Base-by-base conservation (phyloP, 2,113 vertebrate species). In the pig (Sus scrofa) region DNA sequence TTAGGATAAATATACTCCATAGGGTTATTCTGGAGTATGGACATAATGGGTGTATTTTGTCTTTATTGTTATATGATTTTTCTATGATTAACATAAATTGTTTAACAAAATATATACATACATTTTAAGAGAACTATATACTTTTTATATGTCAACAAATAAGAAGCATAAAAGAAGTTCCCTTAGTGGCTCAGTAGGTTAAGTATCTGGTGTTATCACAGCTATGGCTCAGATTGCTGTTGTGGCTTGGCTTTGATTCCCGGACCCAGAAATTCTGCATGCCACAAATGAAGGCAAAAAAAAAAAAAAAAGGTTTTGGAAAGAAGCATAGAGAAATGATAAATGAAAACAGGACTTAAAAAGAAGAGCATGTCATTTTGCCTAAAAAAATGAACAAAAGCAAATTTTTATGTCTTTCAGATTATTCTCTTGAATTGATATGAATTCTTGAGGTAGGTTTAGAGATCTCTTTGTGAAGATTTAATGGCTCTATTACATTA, bases 401-500 rank as follows among this genome's bases (percentile, higher is more conserved):
- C 52, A 54, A 52, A 86, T n/a, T 44, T 44, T 77, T 60, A 44
- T 75, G 30, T 60, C 2, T 86, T 15, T 85, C 32, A 58, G 83
- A 81, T 94, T 30, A 37, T 86, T 68, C 37, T 62, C 37, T 8
- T 63, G 16, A 20, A 30, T 52, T 82, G 39, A 60, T 15, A 32
- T 34, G 16, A 52, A 87, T 87, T 67, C 78, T 44, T 37, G 56
- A 92, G 24, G 18, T 62, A 37, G 26, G 27, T 18, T 74, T 68
- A 85, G 78, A 89, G 30, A 88, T 73, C 12, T 79, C 39, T 44
- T 81, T 56, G 50, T 79, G 39, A 90, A 92, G 88, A 90, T 39
- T n/a, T 44, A 50, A 74, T 79, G 15, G 37, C n/a, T 86, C 83
- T 62, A 84, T 83, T 93, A 65, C 11, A 39, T 84, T 68, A 78